These are phyloP conservation scores for Danio jaintianensis DNA, from an alignment of 2,797 vertebrate genomes.

Conservation along the genomic window DNA sequence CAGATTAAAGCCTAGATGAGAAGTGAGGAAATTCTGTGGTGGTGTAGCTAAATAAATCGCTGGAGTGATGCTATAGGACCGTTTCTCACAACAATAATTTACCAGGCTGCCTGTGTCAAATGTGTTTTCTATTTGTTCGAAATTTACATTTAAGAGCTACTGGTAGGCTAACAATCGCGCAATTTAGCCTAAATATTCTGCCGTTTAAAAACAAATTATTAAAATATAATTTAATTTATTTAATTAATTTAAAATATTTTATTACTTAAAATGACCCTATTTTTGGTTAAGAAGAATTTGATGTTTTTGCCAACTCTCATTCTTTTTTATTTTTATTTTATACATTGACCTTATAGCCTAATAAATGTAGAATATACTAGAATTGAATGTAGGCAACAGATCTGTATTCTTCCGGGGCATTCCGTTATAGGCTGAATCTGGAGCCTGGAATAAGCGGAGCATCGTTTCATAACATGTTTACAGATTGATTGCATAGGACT, in stretches of 20 bases:
- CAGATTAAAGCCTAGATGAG: background rate
- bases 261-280: background rate
- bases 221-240: too few species aligned
- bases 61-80: background rate
- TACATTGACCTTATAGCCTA: background rate
- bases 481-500: background rate
- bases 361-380: background rate
- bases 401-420: constrained; percentile 56
- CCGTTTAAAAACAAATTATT: too few species aligned
- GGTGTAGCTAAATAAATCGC: background rate
- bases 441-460: background rate
- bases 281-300: background rate
- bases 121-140: background rate
- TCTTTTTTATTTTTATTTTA: background rate
- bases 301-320: too few species aligned
- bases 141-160: background rate
- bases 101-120: background rate
- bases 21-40: constrained; percentile 27
- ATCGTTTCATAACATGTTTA: background rate
- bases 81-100: background rate
- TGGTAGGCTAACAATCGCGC: background rate
- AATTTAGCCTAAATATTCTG: background rate
- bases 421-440: constrained; percentile 19
- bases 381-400: constrained; percentile 12
- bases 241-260: background rate